These are phyloP conservation scores for Drosophila funebris DNA, from an alignment of 1,140 invertebrate genomes.

Conservation along the genomic window DNA sequence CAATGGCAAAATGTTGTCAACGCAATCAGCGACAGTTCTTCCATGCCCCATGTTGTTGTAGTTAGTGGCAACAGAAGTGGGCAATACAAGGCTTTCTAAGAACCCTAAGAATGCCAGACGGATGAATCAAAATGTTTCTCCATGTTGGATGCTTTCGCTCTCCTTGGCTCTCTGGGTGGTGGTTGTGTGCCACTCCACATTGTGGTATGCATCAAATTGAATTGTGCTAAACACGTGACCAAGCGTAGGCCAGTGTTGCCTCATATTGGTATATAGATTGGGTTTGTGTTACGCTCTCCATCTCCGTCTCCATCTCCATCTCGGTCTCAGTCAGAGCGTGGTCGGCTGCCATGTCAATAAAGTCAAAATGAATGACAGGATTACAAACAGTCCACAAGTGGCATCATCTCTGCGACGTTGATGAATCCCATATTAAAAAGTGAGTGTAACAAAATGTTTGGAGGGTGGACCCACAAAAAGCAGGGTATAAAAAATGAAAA, in stretches of 20 bases:
- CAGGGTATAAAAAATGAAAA: background rate
- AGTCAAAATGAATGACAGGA: constrained; percentile 75
- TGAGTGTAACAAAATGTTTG: constrained; percentile 48
- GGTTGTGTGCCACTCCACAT: background rate
- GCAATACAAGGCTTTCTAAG: constrained; percentile 26
- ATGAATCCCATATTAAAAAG: constrained; percentile 77
- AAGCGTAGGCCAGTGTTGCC: constrained; percentile 5
- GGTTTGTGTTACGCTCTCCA: background rate
- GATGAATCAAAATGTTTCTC: constrained; percentile 15
- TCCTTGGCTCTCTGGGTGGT: background rate
- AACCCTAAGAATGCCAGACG: constrained; percentile 20
- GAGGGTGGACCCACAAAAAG: constrained; percentile 38
- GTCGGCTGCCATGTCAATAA: constrained; percentile 66
- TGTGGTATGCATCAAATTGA: constrained; percentile 67
- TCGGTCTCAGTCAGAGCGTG: background rate
- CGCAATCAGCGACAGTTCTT: constrained; percentile 68
- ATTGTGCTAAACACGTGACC: constrained; percentile 79
- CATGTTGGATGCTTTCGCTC: background rate
- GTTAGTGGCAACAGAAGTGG: constrained; percentile 62
- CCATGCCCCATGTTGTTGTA: constrained; percentile 36
- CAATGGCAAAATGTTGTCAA: constrained; percentile 79
- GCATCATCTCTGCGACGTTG: constrained; percentile 37
- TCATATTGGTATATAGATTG: background rate
- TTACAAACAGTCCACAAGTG: constrained; percentile 73
- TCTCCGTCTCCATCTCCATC: background rate